These are phyloP conservation scores for Malurus elegans DNA, from an alignment of 2,113 vertebrate species.

Conservation along the genomic window DNA sequence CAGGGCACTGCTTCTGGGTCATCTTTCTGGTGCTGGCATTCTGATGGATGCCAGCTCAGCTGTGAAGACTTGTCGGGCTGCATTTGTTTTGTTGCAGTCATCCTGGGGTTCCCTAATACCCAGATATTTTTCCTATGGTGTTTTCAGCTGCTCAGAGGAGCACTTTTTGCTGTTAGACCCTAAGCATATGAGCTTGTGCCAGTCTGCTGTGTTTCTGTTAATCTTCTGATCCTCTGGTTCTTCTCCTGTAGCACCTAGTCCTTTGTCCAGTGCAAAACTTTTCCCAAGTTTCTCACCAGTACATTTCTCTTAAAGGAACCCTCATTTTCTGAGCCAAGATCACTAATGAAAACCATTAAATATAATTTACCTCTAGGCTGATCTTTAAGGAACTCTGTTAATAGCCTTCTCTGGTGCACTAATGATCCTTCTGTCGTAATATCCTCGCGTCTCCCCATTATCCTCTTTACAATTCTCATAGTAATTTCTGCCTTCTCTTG, in stretches of 20 bases:
- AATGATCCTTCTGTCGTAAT: neutral
- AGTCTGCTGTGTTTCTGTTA: accelerated
- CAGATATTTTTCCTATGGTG: neutral
- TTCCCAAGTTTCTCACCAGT: neutral
- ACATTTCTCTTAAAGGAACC: neutral
- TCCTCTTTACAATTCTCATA: neutral
- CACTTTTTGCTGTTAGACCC: neutral
- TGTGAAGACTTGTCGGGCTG: neutral
- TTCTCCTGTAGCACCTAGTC: neutral
- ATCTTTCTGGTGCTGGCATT: neutral
- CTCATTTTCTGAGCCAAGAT: neutral
- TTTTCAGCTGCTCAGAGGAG: neutral
- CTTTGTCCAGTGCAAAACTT: neutral
- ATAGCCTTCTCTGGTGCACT: neutral
- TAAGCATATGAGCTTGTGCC: neutral
- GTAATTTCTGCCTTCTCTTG: conserved; percentile 7
- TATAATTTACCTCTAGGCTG: neutral
- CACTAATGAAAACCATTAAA: neutral
- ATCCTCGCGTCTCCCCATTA: neutral
- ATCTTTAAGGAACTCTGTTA: conserved; percentile 40
- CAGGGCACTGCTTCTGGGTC: neutral
- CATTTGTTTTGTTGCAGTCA: neutral
- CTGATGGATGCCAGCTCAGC: neutral
- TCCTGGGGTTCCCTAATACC: neutral
- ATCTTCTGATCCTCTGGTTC: neutral